Conservation (phyloP, 2,888 invertebrate species). For the Cephalotes varians region DNA sequence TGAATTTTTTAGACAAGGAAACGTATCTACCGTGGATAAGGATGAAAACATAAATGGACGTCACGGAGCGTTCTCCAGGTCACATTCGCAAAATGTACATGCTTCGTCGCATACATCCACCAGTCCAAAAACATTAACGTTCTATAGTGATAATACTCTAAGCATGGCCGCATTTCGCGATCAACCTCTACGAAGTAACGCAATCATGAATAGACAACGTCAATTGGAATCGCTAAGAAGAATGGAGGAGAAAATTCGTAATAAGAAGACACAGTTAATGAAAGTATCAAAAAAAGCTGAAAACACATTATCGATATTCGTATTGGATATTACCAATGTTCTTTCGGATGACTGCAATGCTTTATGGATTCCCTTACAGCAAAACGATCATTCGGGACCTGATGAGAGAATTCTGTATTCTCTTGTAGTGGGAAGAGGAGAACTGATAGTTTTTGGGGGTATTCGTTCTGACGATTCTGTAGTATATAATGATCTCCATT, state of each 20-base stretch:
- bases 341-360: conserved; percentile 89
- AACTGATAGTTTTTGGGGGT: conserved; percentile 98
- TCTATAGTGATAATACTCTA: conserved; percentile 85
- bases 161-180: conserved; percentile 88
- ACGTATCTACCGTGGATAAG: conserved; percentile 87
- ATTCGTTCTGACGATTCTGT: conserved; percentile 90
- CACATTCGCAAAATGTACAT: conserved; percentile 58
- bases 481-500: conserved; percentile 84
- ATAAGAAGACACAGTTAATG: conserved; percentile 77
- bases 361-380: conserved; percentile 90
- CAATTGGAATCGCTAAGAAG: conserved; percentile 89
- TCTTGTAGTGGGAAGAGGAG: conserved; percentile 95
- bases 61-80: conserved; percentile 86
- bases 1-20: conserved; percentile 83
- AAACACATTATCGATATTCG: conserved; percentile 93
- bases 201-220: conserved; percentile 87
- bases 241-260: conserved; percentile 89
- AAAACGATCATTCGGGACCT: conserved; percentile 90
- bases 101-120: conserved; percentile 56
- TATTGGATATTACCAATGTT: conserved; percentile 93
- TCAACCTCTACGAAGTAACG: conserved; percentile 73
- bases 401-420: conserved; percentile 97
- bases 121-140: conserved; percentile 68
- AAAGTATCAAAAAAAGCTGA: conserved; percentile 88
- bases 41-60: conserved; percentile 92